Evolutionary conservation across 2,113 vertebrate species (phyloP).

Genomic region (Cyprinus carpio): DNA sequence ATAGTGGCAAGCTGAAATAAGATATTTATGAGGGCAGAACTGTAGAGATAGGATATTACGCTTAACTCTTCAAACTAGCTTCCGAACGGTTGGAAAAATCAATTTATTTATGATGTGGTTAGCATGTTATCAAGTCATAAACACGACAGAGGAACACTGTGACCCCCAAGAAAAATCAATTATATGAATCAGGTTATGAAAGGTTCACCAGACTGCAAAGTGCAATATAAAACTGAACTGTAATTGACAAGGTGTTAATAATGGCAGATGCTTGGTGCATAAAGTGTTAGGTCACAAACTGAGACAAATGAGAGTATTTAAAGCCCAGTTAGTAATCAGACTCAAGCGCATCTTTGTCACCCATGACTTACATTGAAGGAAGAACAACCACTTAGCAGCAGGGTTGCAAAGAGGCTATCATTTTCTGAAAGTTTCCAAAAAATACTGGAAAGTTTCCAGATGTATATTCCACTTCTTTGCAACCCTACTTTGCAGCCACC

Average conservation of each 20-base stretch:
- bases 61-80: constrained; percentile 8
- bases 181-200: constrained; percentile 4
- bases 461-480: no score
- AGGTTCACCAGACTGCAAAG: background rate
- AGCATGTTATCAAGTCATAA: constrained; percentile 39
- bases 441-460: no score
- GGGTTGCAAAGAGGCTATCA: no score
- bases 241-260: background rate
- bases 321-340: no score
- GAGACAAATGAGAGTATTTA: no score
- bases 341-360: no score
- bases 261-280: background rate
- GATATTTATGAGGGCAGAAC: background rate
- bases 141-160: constrained; percentile 9
- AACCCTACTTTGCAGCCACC: no score
- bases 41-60: background rate
- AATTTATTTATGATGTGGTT: background rate
- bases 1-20: background rate
- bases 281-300: background rate
- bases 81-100: background rate
- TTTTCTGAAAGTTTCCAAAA: no score
- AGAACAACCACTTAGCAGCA: no score
- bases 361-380: no score
- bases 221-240: background rate
- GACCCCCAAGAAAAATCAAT: constrained; percentile 28